Conservation (phyloP, 1,140 invertebrate genomes). For the Sipha flava region DNA sequence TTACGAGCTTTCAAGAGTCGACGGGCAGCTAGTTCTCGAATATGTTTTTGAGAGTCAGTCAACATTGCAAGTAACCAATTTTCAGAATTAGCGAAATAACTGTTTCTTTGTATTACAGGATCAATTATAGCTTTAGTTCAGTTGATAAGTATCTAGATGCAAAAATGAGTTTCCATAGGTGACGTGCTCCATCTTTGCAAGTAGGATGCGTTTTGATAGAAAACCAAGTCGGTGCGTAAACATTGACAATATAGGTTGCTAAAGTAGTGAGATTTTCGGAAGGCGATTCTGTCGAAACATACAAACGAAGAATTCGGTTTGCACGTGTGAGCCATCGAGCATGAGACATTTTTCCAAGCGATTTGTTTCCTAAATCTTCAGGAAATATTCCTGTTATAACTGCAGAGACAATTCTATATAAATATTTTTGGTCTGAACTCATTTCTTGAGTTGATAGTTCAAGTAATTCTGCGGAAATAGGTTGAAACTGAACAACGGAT, state of each 20-base stretch:
- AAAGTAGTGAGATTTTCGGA: conserved; percentile 28
- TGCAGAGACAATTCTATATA: conserved; percentile 37
- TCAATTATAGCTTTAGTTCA: conserved; percentile 33
- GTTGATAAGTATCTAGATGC: not conserved
- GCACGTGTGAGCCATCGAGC: conserved; percentile 38
- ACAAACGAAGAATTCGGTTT: conserved; percentile 36
- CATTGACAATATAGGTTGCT: conserved; percentile 35
- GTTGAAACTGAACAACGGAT: conserved; percentile 35
- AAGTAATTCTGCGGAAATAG: conserved; percentile 11
- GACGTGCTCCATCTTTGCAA: not conserved
- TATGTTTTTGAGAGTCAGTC: no score
- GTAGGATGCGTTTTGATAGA: conserved; percentile 33
- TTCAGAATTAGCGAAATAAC: conserved; percentile 40
- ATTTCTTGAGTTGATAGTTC: conserved; percentile 22
- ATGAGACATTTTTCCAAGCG: conserved; percentile 35
- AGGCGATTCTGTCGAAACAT: conserved; percentile 32
- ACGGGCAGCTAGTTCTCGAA: conserved; percentile 38
- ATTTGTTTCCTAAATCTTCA: conserved; percentile 31
- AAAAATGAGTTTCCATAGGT: not conserved
- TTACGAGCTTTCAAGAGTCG: conserved; percentile 35
- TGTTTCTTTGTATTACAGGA: conserved; percentile 37
- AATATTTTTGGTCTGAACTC: conserved; percentile 41
- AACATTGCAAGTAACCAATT: no score
- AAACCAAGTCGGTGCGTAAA: conserved; percentile 37
- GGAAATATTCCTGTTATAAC: conserved; percentile 34